These are phyloP conservation scores for Achroia grisella DNA, from an alignment of 1,140 invertebrate species.

Conservation along the genomic window DNA sequence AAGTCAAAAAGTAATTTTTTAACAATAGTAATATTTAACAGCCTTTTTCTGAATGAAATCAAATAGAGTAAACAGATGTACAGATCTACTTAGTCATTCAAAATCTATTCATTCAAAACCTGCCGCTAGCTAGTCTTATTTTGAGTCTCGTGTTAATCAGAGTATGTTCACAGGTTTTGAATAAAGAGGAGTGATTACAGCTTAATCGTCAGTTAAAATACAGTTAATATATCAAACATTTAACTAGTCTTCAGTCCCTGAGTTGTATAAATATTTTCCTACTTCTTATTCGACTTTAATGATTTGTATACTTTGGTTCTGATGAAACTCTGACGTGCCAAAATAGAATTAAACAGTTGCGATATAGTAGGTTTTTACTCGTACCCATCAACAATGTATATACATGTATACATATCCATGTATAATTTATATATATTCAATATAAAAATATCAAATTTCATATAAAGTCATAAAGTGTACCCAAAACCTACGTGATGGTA, in stretches of 20 bases:
- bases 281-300: slow-evolving; percentile 70
- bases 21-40: slow-evolving; percentile 34
- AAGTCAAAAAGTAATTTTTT: slow-evolving; percentile 36
- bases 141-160: slow-evolving; percentile 50
- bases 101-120: slow-evolving; percentile 70
- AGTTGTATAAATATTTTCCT: slow-evolving; percentile 72
- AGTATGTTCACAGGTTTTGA: slow-evolving; percentile 67
- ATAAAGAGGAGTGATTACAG: slow-evolving; percentile 47
- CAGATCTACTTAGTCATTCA: slow-evolving; percentile 55
- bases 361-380: slow-evolving; percentile 69
- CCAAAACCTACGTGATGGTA: slow-evolving; percentile 73
- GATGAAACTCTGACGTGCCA: slow-evolving; percentile 69
- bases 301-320: slow-evolving; percentile 74
- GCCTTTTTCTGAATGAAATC: slow-evolving; percentile 42
- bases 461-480: slow-evolving; percentile 74
- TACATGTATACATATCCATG: slow-evolving; percentile 73
- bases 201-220: slow-evolving; percentile 69
- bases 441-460: slow-evolving; percentile 74
- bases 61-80: slow-evolving; percentile 38
- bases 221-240: slow-evolving; percentile 72
- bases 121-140: slow-evolving; percentile 57
- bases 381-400: slow-evolving; percentile 73
- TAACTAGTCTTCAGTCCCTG: slow-evolving; percentile 73
- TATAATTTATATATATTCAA: slow-evolving; percentile 74
- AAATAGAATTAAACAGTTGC: slow-evolving; percentile 73